Evolutionary conservation across 2,888 invertebrate species (phyloP), one percentile per base, ranked within the genome.

Genomic region (Bellardia bayeri): DNA sequence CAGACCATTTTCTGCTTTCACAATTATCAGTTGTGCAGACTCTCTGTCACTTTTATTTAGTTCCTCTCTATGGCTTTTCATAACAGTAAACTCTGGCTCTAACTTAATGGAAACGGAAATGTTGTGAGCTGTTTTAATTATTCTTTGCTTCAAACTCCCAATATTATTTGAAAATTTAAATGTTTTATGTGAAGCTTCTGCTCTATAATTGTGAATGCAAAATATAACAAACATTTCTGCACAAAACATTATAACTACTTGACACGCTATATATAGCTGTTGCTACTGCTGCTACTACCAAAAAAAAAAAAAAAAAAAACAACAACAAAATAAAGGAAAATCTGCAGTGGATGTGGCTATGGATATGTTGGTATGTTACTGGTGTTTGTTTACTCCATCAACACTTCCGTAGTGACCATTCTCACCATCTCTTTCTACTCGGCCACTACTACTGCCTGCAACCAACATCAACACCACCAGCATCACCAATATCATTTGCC

Each of bases 301-400:
- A 40, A 4, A 14, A 14, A 56, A 66, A 8, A 45, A 45, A 40
- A 13, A 40, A 4, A 14, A 14, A 56, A 66, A 8, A 45, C 37
- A 40, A 58, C 13, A 66, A 56, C 14, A 23, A 4, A 23, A 30
- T 11, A n/a, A 49, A 71, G 51, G 33, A 37, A 66, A 68, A 58
- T 58, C 16, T 56, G 66, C 58, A 84, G 84, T 87, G 87, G 87
- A 88, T 79, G 87, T 88, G 88, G 87, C 80, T 78, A 82, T 86
- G 88, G 86, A 88, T 86, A 86, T 88, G 63, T 87, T 85, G 87
- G 87, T 85, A 85, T 87, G 87, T 87, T 85, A 85, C 85, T 87
- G 87, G 87, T 87, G 87, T 87, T 87, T 87, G 85, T 87, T 87
- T 79, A 87, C 87, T 87, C 87, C 87, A 87, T 85, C 87, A 87